A percentile compares a stretch with the other conserved stretches of the same genome.
These are phyloP conservation scores for Rhopalosiphum nymphaeae DNA, from an alignment of 2,888 invertebrate genomes.

Conservation along the genomic window DNA sequence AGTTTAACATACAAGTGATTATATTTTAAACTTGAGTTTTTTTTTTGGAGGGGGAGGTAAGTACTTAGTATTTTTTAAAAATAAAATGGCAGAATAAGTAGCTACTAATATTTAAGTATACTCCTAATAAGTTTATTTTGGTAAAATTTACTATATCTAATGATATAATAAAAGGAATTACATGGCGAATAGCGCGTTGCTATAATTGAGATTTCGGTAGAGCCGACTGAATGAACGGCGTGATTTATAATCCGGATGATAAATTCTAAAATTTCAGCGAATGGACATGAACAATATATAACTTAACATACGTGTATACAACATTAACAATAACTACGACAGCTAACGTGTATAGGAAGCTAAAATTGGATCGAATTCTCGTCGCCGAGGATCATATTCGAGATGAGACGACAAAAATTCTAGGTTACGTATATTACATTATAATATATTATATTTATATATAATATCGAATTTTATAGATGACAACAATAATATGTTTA, in stretches of 20 bases:
- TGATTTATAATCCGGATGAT: neutral
- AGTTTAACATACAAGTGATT: too few relatives aligned
- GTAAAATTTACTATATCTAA: too few relatives aligned
- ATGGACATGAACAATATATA: neutral
- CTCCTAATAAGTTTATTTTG: too few relatives aligned
- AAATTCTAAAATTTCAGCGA: neutral
- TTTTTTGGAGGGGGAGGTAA: neutral
- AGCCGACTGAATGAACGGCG: neutral
- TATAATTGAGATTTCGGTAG: neutral
- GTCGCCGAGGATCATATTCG: neutral
- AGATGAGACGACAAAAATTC: neutral
- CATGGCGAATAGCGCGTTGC: neutral
- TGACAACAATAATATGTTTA: too few relatives aligned
- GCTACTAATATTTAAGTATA: neutral
- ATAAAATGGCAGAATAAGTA: neutral
- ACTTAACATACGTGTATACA: neutral
- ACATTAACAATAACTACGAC: neutral
- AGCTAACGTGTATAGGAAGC: neutral
- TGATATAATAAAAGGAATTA: neutral
- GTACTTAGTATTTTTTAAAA: neutral
- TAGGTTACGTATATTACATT: neutral
- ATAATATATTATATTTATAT: neutral
- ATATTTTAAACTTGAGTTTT: too few relatives aligned
- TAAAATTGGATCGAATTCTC: constrained; percentile 49
- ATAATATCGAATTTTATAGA: neutral